phyloP scores from a whole-genome alignment of 2,888 invertebrate species.

The Ichneumoninae sp. region DNA sequence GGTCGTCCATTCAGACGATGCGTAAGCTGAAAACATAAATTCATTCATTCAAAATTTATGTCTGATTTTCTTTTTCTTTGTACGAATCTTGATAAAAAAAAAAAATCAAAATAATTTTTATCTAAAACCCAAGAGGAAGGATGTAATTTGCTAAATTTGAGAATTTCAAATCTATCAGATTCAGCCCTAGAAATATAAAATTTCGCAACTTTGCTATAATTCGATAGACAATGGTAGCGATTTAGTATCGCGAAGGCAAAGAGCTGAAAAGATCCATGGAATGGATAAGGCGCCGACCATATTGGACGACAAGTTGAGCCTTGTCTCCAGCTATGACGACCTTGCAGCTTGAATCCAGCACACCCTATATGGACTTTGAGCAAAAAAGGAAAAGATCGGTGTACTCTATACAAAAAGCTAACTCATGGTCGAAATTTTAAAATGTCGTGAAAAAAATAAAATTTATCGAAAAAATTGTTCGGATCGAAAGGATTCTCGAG shows the following conservation, averaged over 20 bases:
- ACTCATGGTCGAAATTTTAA: background rate
- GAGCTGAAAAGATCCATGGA: constrained; percentile 2
- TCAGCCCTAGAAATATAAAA: background rate
- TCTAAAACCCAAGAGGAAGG: background rate
- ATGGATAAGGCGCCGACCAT: background rate
- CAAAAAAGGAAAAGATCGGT: background rate
- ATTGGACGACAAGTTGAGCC: constrained; percentile 21
- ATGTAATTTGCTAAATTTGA: background rate
- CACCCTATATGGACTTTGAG: background rate
- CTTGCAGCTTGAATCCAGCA: constrained; percentile 10
- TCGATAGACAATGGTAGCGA: background rate
- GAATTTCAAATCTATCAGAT: background rate
- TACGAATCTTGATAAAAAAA: background rate
- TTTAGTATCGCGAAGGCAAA: background rate
- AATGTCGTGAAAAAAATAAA: background rate
- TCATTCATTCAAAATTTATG: background rate
- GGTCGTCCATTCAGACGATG: constrained; percentile 81
- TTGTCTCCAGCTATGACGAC: background rate
- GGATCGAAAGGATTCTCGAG: background rate
- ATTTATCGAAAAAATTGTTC: background rate
- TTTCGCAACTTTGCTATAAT: background rate
- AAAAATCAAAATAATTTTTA: background rate
- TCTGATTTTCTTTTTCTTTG: background rate
- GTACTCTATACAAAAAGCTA: background rate
- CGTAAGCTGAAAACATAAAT: constrained; percentile 66